Evolutionary conservation across 1,140 invertebrate genomes (phyloP).

Genomic region (Bombus picipes): DNA sequence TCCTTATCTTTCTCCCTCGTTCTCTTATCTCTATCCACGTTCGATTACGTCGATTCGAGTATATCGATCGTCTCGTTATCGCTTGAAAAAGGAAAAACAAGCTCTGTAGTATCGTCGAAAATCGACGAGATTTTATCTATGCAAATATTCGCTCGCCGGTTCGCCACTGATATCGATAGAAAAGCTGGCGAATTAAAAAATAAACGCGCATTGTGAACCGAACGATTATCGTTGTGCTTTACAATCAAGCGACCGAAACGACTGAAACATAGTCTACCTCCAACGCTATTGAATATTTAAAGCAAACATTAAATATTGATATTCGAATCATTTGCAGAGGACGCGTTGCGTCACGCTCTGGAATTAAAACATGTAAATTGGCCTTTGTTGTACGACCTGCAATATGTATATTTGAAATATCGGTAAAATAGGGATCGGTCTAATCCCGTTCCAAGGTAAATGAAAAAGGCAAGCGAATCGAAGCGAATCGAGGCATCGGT

Average conservation of each 20-base stretch:
- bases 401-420: neutral
- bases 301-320: neutral
- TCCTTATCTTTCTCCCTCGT: neutral
- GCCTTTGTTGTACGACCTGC: neutral
- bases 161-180: neutral
- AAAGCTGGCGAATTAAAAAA: neutral
- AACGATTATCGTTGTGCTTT: slow-evolving; percentile 6
- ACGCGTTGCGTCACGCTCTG: neutral
- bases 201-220: neutral
- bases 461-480: slow-evolving; percentile 3
- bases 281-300: neutral
- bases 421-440: neutral
- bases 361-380: neutral
- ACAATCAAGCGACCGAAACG: neutral
- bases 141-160: neutral
- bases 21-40: neutral
- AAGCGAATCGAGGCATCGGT: neutral
- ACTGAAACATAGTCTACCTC: neutral
- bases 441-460: neutral
- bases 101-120: neutral
- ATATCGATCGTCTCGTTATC: slow-evolving; percentile 20
- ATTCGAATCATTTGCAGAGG: neutral
- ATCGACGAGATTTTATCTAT: neutral
- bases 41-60: neutral
- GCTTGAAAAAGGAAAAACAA: neutral